Conservation (phyloP, 2,888 invertebrate species). For the Nycteola revayana region DNA sequence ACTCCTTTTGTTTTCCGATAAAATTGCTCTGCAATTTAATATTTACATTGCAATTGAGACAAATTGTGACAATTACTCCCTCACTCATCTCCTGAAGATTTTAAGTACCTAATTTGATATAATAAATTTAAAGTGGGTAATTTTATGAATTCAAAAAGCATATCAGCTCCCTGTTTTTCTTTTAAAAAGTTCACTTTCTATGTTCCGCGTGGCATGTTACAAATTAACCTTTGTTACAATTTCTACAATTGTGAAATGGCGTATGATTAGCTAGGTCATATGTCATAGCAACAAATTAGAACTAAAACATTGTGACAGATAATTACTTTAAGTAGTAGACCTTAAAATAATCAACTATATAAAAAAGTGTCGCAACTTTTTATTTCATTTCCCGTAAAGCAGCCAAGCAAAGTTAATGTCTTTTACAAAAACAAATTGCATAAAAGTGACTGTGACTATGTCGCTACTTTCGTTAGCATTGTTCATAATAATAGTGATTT, state of each 20-base stretch:
- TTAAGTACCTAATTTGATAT: no score
- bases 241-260: constrained; percentile 45
- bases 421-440: constrained; percentile 36
- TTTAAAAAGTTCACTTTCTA: constrained; percentile 29
- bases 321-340: constrained; percentile 58
- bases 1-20: no score
- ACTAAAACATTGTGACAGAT: constrained; percentile 41
- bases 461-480: constrained; percentile 55
- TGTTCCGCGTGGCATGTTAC: constrained; percentile 28
- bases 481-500: constrained; percentile 48
- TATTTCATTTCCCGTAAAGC: constrained; percentile 35
- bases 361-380: constrained; percentile 35
- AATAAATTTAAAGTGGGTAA: no score
- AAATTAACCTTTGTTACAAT: constrained; percentile 36
- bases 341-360: constrained; percentile 47
- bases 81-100: no score
- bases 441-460: constrained; percentile 52
- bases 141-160: no score
- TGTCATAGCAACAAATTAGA: constrained; percentile 62
- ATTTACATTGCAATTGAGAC: no score
- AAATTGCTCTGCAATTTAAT: no score
- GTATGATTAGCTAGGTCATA: constrained; percentile 71
- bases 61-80: no score
- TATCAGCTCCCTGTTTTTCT: no score
- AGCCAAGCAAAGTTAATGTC: constrained; percentile 54